These are phyloP conservation scores for Tenebrio molitor DNA, from an alignment of 1,140 invertebrate species.

Conservation along the genomic window DNA sequence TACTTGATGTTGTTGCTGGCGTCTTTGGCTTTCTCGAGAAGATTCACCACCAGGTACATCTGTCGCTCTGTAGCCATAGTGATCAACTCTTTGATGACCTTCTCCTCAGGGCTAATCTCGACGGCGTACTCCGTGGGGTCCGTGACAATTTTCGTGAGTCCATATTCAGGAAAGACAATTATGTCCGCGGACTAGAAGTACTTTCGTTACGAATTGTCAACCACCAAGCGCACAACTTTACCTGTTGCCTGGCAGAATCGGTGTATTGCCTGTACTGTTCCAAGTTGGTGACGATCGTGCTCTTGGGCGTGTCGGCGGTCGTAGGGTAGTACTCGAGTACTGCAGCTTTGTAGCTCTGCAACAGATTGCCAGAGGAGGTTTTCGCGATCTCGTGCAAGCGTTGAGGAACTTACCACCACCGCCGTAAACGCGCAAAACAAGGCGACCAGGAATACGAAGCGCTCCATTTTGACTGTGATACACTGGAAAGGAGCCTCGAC, in stretches of 20 bases:
- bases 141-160: constrained; percentile 67
- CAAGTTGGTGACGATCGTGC: constrained; percentile 52
- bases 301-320: constrained; percentile 4
- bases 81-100: constrained; percentile 42
- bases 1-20: constrained; percentile 65
- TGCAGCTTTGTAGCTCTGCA: constrained; percentile 28
- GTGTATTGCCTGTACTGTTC: constrained; percentile 18
- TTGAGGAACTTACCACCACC: too few relatives aligned
- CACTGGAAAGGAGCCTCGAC: too few relatives aligned
- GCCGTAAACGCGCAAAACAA: too few relatives aligned
- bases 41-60: constrained; percentile 79
- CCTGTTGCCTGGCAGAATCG: background rate
- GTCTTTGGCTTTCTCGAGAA: constrained; percentile 70
- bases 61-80: constrained; percentile 64
- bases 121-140: constrained; percentile 49
- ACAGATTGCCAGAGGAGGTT: too few relatives aligned
- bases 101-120: too few relatives aligned
- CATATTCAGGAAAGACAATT: constrained; percentile 87
- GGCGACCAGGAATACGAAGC: too few relatives aligned
- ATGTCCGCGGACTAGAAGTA: constrained; percentile 72
- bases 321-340: constrained; percentile 56
- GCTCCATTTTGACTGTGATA: too few relatives aligned
- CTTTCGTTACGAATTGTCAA: too few relatives aligned
- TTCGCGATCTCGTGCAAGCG: too few relatives aligned
- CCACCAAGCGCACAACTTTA: too few relatives aligned